These are phyloP conservation scores for Conistra vaccinii DNA, from an alignment of 2,888 invertebrate genomes.

Conservation along the genomic window DNA sequence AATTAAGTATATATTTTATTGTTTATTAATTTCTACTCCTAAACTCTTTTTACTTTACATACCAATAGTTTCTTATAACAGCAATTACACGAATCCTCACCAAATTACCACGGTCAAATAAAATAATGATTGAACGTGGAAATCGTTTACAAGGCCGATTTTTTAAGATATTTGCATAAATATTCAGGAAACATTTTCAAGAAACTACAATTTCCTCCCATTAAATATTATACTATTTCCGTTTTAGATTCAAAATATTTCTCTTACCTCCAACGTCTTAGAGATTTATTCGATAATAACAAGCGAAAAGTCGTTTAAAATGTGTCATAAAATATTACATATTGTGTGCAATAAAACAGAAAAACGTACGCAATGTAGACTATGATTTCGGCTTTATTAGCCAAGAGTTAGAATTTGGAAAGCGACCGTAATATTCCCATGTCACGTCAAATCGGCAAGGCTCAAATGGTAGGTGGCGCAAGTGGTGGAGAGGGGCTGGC, in stretches of 20 bases:
- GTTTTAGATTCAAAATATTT: constrained; percentile 5
- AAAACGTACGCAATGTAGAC: constrained; percentile 28
- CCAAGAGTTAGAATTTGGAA: constrained; percentile 65
- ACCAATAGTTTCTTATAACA: not conserved
- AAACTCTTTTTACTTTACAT: not conserved
- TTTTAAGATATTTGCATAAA: not conserved
- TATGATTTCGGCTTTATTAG: constrained; percentile 50
- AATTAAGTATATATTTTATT: not conserved
- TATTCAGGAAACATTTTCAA: constrained; percentile 4
- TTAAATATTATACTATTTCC: constrained; percentile 5
- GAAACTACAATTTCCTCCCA: not conserved
- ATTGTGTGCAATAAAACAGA: constrained; percentile 22
- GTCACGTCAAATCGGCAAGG: constrained; percentile 76
- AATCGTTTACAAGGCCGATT: constrained; percentile 11
- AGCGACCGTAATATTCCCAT: constrained; percentile 72
- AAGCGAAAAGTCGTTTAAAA: not conserved
- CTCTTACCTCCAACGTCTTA: not conserved
- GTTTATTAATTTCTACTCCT: not conserved
- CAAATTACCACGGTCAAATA: not conserved
- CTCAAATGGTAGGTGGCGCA: constrained; percentile 73
- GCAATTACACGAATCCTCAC: not conserved
- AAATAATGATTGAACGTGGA: constrained; percentile 20
- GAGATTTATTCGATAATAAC: not conserved
- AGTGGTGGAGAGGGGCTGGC: constrained; percentile 66
- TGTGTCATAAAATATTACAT: constrained; percentile 23